phyloP scores from a whole-genome alignment of 1,140 invertebrate species.

The Aphelinus certus region DNA sequence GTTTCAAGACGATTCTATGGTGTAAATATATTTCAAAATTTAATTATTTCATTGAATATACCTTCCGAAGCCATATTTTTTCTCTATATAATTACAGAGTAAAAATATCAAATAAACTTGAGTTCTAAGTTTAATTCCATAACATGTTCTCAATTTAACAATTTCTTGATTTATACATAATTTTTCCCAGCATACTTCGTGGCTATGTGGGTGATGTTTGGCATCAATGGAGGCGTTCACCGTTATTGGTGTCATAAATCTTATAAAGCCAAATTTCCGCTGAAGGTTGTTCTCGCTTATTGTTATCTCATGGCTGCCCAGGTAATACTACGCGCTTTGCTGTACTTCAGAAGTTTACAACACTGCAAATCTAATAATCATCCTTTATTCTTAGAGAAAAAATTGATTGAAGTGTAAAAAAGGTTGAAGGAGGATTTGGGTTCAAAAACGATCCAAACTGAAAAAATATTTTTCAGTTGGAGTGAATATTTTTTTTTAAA shows the following conservation, averaged over 20 bases:
- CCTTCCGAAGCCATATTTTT: no score
- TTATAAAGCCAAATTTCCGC: slow-evolving; percentile 71
- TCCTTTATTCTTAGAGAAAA: neutral
- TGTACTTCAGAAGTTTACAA: neutral
- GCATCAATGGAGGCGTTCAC: slow-evolving; percentile 74
- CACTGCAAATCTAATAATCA: neutral
- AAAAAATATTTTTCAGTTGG: no score
- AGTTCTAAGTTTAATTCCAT: neutral
- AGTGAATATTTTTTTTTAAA: no score
- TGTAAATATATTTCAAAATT: slow-evolving; percentile 2
- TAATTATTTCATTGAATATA: no score
- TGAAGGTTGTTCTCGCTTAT: slow-evolving; percentile 47
- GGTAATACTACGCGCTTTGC: slow-evolving; percentile 14
- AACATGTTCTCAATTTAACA: slow-evolving; percentile 10
- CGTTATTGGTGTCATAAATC: slow-evolving; percentile 74
- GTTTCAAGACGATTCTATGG: slow-evolving; percentile 17
- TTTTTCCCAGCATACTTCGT: slow-evolving; percentile 18
- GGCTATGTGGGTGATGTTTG: slow-evolving; percentile 37
- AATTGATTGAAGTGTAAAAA: no score
- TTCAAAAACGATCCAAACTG: no score
- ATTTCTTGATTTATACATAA: slow-evolving; percentile 1
- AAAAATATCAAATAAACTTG: neutral
- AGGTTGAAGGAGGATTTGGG: no score
- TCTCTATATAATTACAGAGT: neutral
- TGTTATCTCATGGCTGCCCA: slow-evolving; percentile 41